Evolutionary conservation across 2,888 invertebrate genomes (phyloP).

Genomic region (Netelia melanura): DNA sequence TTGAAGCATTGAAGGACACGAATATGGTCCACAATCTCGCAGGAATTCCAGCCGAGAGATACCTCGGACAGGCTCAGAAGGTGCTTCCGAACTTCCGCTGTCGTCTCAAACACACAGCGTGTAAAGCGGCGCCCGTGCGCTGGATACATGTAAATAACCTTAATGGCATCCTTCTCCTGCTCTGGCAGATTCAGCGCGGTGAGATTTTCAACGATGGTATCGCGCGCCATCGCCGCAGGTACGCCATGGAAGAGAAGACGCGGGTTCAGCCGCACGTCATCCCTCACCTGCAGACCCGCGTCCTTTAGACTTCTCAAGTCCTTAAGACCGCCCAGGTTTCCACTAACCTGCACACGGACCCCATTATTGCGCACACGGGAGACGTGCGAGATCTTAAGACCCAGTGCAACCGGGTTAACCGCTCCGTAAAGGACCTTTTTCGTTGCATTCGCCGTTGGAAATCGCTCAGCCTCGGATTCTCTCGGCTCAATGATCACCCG

Average conservation of each 20-base stretch:
- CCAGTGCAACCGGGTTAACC: slow-evolving; percentile 12
- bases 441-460: background rate
- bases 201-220: no score
- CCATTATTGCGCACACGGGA: background rate
- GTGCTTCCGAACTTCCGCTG: slow-evolving; percentile 17
- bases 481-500: slow-evolving; percentile 16
- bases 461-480: slow-evolving; percentile 8
- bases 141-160: no score
- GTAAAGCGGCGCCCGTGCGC: background rate
- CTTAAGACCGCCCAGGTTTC: no score
- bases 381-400: slow-evolving; percentile 8
- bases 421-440: background rate
- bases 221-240: no score
- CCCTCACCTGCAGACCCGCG: no score
- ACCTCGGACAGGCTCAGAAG: background rate
- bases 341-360: slow-evolving; percentile 1
- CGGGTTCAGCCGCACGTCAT: no score
- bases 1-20: no score
- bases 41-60: slow-evolving; percentile 5
- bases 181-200: no score
- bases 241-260: no score
- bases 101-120: slow-evolving; percentile 19
- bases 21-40: slow-evolving; percentile 1
- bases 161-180: no score
- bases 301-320: no score